phyloP scores from a whole-genome alignment of 2,888 invertebrate genomes.

The Clitarchus hookeri region DNA sequence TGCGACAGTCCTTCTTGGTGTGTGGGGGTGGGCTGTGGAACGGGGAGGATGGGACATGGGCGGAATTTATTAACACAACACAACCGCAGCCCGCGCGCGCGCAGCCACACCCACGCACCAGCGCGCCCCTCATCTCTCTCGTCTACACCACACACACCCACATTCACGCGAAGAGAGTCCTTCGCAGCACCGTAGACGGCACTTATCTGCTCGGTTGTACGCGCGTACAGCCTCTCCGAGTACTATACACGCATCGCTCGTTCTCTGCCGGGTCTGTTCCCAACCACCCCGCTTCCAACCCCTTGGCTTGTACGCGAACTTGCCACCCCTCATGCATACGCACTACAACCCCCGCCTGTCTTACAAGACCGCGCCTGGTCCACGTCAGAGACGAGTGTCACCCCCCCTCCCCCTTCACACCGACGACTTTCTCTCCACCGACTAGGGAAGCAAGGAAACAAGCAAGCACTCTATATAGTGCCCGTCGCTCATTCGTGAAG shows the following conservation, averaged over 20 bases:
- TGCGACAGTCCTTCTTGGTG: neutral
- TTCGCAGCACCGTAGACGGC: neutral
- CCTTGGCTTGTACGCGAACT: neutral
- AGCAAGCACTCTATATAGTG: too few species aligned
- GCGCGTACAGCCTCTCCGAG: neutral
- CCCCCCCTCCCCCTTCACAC: too few species aligned
- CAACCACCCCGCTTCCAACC: too few species aligned
- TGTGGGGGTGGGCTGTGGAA: neutral
- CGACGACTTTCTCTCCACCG: too few species aligned
- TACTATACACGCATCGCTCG: neutral
- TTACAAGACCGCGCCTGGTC: too few species aligned
- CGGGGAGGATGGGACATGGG: neutral
- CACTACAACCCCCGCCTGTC: too few species aligned
- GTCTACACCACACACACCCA: neutral
- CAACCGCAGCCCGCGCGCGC: neutral
- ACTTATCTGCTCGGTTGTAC: neutral
- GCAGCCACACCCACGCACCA: neutral
- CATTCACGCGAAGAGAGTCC: neutral
- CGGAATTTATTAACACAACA: neutral
- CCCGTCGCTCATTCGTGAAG: too few species aligned
- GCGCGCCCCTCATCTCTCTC: neutral
- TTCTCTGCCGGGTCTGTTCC: neutral
- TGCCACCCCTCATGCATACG: neutral
- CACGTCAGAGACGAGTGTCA: too few species aligned
- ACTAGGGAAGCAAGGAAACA: too few species aligned